A percentile compares a stretch with the other conserved stretches of the same genome.
Evolutionary conservation across 2,113 vertebrate genomes (phyloP).

Genomic region (Lepus timidus): DNA sequence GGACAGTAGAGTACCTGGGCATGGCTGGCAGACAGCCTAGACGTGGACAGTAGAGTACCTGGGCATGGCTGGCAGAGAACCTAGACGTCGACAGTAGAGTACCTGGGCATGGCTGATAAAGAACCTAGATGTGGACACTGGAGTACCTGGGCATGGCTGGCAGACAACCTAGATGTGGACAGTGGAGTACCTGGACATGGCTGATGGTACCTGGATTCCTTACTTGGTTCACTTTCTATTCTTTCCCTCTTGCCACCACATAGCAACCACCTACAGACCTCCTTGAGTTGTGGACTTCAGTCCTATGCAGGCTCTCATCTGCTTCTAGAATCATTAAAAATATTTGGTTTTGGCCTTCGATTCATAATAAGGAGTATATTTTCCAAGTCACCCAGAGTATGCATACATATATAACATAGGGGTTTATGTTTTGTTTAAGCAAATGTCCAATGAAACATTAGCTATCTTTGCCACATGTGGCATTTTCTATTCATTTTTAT

Average conservation of each 20-base stretch:
- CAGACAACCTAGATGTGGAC: too few species aligned
- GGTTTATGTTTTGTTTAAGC: neutral
- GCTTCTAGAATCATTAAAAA: neutral
- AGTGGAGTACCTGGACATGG: too few species aligned
- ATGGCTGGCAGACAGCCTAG: too few species aligned
- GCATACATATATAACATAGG: rapidly evolving
- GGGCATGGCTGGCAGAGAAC: too few species aligned
- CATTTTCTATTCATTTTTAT: neutral
- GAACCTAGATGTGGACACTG: too few species aligned
- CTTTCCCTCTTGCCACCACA: neutral
- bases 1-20: too few species aligned
- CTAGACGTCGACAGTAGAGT: too few species aligned
- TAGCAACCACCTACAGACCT: neutral
- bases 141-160: too few species aligned
- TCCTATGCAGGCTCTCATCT: neutral
- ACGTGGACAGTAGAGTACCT: too few species aligned
- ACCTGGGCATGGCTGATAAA: too few species aligned
- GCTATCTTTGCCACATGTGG: neutral
- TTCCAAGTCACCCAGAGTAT: neutral
- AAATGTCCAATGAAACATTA: neutral
- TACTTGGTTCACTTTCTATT: neutral
- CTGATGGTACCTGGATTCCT: too few species aligned
- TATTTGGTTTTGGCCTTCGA: neutral
- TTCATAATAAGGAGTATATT: neutral
- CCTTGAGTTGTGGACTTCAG: neutral